Base-by-base conservation (phyloP, 2,113 vertebrate species). In the Gambusia affinis region DNA sequence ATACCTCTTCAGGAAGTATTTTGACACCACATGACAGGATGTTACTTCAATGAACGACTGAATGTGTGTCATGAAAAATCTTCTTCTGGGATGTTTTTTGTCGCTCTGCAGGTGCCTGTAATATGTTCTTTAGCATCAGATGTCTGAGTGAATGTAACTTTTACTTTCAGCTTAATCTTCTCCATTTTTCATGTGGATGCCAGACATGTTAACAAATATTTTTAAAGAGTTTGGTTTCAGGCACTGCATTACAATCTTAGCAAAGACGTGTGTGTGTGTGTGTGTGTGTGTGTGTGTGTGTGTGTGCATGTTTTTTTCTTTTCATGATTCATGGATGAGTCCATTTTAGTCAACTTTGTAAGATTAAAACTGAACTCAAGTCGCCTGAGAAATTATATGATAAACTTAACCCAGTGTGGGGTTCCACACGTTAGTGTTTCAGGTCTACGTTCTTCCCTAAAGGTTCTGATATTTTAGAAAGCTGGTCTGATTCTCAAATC, bases 1-100 rank as follows among this genome's bases (percentile, higher is more conserved):
- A 62, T 24, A 57, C 0, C 27, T 66, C 30, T 44, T 51, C 67
- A 86, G 81, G 87, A 89, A 91, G 35, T 12, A 82, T 89, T 30
- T 6, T 24, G 33, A 57, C 33, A 69, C n/a, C 47, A 33, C 64
- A 63, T 0, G 6, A 67, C 14, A 57, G 6, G 35, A 60, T 17
- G 28, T 14, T 64, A 5, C 35, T 37, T 2, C 2, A 12, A 4
- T 24, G 19, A 22, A 24, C 12, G 10, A 61, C 47, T 22, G 15
- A 51, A 47, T 17, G 47, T 1, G 19, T 24, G n/a, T 8, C 22
- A 54, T 22, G 17, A 5, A 47, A 17, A 7, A 47, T 47, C 4
- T 1, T 47, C 15, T 17, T 24, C 5, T 24, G 8, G 24, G 8
- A 8, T 54, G 51, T 8, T n/a, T 27, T 24, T n/a, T n/a, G 7